Evolutionary conservation across 2,113 vertebrate species (phyloP), one percentile per base, ranked within the genome.

Genomic region (Pedetes capensis): DNA sequence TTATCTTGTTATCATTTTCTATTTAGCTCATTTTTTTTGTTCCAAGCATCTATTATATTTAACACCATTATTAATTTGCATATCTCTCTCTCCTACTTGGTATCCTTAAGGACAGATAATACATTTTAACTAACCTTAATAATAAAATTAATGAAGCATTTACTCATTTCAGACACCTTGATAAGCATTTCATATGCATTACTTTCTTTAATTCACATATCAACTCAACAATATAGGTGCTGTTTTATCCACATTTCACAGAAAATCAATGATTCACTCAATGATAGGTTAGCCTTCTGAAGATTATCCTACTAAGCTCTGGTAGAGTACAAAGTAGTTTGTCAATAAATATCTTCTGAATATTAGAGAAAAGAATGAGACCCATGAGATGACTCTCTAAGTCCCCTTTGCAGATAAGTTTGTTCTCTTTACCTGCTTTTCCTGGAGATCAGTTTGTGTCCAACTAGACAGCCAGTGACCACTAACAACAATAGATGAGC

Each of bases 81-180:
- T 47, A 0, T 71, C 9, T 74, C n/a, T 80, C 29, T 44, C 51
- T 86, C 47, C 64, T 63, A 25, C 37, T 87, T 72, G 18, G n/a
- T 69, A 79, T 78, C 55, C 25, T 51, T 32, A 76, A 80, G 6
- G 42, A 29, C 4, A 83, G 75, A 64, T 79, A 69, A 66, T 57
- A 6, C 34, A 20, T 23, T 92, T 86, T 74, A 5, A 51, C 23
- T 84, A 68, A 55, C 68, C 22, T 64, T 92, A 25, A 39, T 68
- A 55, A 94, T 89, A 66, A 92, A 75, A 85, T 61, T 20, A 66
- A 44, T 69, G n/a, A 79, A 94, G 37, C 34, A 47, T 57, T 86
- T 57, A 80, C 25, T 87, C 42, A 66, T 53, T 87, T 95, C n/a
- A 83, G 42, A 75, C 10, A 53, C 32, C 53, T 82, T 78, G 8